A percentile compares a stretch with the other conserved stretches of the same genome.
Evolutionary conservation across 30 jellyfish, hydroid and myxozoan genomes (phyloP).

Genomic region (Aurelia sp.): DNA sequence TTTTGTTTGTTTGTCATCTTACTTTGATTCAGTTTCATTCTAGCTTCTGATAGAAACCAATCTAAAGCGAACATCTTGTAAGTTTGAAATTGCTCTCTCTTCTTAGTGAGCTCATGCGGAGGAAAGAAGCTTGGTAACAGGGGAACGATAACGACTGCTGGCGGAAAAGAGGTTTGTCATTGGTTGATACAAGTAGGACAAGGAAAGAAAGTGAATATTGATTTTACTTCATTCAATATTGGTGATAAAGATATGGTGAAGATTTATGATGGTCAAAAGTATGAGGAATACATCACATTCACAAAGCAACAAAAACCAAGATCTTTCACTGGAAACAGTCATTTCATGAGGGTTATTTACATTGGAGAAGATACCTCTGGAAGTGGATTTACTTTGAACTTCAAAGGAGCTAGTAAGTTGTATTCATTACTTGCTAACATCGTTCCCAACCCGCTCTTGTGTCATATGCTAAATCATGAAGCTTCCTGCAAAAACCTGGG

Average conservation of each 20-base stretch:
- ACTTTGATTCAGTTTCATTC: no score
- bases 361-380: slow-evolving; percentile 64
- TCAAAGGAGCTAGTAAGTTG: slow-evolving; percentile 80
- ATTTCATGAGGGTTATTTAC: slow-evolving; percentile 79
- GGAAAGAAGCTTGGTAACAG: slow-evolving; percentile 34
- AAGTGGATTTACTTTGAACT: slow-evolving; percentile 64
- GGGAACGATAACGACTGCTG: slow-evolving; percentile 63
- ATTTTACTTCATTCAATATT: slow-evolving; percentile 49
- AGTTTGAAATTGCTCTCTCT: not conserved
- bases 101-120: slow-evolving; percentile 29
- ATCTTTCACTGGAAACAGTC: slow-evolving; percentile 76
- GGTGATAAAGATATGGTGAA: slow-evolving; percentile 65
- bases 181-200: slow-evolving; percentile 90
- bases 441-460: no score
- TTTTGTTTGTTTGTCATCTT: no score
- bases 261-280: slow-evolving; percentile 79
- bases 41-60: no score
- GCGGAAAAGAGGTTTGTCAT: slow-evolving; percentile 77
- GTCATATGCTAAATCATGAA: no score
- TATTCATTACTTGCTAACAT: not conserved
- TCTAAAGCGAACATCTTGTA: no score
- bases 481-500: no score
- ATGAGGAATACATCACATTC: slow-evolving; percentile 83
- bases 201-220: slow-evolving; percentile 84
- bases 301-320: slow-evolving; percentile 73